Percentiles rank a stretch among this genome's conserved stretches.
Conservation (phyloP, 2,888 invertebrate species). For the Toxonevra muliebris region DNA sequence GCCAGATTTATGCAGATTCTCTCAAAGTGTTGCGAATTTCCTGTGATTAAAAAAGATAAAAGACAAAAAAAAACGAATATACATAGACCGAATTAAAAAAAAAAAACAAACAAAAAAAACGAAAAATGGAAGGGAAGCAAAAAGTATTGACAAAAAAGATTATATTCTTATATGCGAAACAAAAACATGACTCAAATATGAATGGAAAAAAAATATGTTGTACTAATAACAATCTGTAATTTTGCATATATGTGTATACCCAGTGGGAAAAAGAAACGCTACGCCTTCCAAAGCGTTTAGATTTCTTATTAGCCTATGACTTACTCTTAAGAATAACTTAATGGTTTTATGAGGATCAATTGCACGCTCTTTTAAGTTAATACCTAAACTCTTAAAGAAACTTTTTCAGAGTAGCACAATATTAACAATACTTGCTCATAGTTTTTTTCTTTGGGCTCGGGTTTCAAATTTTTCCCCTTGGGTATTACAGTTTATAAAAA, state of each 20-base stretch:
- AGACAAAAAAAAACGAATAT: constrained; percentile 26
- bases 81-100: not conserved
- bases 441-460: no score
- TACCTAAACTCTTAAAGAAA: no score
- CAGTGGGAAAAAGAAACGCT: not conserved
- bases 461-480: no score
- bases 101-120: not conserved
- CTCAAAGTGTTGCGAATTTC: constrained; percentile 36
- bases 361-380: no score
- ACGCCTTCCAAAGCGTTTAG: not conserved
- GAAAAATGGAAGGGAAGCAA: not conserved
- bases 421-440: no score
- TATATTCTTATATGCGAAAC: not conserved
- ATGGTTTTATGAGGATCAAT: no score
- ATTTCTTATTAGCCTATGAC: no score
- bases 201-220: not conserved
- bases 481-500: no score
- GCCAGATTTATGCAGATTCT: constrained; percentile 29
- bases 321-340: no score
- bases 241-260: not conserved
- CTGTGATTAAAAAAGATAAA: constrained; percentile 32
- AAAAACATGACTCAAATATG: not conserved
- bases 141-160: not conserved
- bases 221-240: not conserved
- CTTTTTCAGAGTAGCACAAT: no score